A percentile compares a stretch with the other conserved stretches of the same genome.
Conservation (phyloP, 1,140 invertebrate species). For the Metaphire vulgaris region DNA sequence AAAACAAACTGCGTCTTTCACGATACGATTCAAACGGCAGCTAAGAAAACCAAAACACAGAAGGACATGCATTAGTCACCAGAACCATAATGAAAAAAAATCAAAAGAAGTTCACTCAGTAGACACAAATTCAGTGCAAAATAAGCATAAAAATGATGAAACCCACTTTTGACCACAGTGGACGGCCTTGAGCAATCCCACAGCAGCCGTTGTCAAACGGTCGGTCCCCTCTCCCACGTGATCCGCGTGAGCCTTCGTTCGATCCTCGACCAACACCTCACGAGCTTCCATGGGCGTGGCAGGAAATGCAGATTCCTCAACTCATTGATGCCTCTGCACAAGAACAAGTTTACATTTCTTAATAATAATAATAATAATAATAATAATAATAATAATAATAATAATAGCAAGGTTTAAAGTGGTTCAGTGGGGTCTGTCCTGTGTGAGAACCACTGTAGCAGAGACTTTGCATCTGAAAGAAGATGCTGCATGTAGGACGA, state of each 20-base stretch:
- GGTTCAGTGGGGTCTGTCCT: too few species aligned
- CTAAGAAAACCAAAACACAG: conserved; percentile 29
- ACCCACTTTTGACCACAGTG: conserved; percentile 50
- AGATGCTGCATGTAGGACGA: too few species aligned
- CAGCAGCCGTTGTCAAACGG: conserved; percentile 88
- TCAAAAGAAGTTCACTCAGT: too few species aligned
- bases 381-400: too few species aligned
- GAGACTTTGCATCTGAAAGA: too few species aligned
- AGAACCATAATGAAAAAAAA: too few species aligned
- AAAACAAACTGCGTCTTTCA: conserved; percentile 97
- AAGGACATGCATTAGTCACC: not conserved
- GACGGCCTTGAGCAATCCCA: conserved; percentile 88
- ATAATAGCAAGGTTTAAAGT: too few species aligned
- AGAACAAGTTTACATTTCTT: too few species aligned
- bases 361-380: too few species aligned
- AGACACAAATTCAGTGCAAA: too few species aligned
- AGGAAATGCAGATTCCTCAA: conserved; percentile 84
- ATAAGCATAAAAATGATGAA: too few species aligned
- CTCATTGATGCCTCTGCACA: conserved; percentile 87
- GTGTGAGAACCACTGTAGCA: too few species aligned
- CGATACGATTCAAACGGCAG: conserved; percentile 65
- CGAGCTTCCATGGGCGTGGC: conserved; percentile 79
- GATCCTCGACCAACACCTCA: conserved; percentile 88
- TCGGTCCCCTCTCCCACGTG: conserved; percentile 94
- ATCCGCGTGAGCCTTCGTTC: conserved; percentile 94